Conservation (phyloP, 1,140 invertebrate species). For the Aleiodes sp. region DNA sequence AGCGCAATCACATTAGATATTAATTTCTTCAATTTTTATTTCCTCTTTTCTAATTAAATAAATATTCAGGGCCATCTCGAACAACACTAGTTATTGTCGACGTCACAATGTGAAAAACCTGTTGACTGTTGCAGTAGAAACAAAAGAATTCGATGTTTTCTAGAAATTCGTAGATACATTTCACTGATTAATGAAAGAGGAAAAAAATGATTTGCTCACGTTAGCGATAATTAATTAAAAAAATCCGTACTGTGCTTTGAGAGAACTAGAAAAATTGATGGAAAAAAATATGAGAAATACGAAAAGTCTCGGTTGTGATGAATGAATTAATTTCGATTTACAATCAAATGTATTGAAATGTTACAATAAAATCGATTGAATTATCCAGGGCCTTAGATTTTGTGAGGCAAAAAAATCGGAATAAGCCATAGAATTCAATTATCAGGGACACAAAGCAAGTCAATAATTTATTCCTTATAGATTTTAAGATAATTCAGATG, state of each 20-base stretch:
- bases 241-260: background rate
- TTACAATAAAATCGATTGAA: background rate
- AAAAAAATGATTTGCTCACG: too few species aligned
- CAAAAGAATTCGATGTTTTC: too few species aligned
- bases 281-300: background rate
- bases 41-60: too few species aligned
- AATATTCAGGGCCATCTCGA: too few species aligned
- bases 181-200: too few species aligned
- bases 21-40: too few species aligned
- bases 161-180: too few species aligned
- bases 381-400: background rate
- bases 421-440: slow-evolving; percentile 3
- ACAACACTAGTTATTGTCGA: too few species aligned
- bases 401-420: background rate
- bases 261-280: background rate
- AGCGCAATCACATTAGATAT: too few species aligned
- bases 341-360: too few species aligned
- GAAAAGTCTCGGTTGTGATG: background rate
- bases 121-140: too few species aligned
- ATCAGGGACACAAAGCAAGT: slow-evolving; percentile 1
- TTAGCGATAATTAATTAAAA: background rate
- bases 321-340: background rate
- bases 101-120: too few species aligned
- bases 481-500: slow-evolving; percentile 1
- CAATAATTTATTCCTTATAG: slow-evolving; percentile 1